Evolutionary conservation across 37 sponge, comb jelly and placozoan species (phyloP).

Genomic region (Lycopodina hypogea): DNA sequence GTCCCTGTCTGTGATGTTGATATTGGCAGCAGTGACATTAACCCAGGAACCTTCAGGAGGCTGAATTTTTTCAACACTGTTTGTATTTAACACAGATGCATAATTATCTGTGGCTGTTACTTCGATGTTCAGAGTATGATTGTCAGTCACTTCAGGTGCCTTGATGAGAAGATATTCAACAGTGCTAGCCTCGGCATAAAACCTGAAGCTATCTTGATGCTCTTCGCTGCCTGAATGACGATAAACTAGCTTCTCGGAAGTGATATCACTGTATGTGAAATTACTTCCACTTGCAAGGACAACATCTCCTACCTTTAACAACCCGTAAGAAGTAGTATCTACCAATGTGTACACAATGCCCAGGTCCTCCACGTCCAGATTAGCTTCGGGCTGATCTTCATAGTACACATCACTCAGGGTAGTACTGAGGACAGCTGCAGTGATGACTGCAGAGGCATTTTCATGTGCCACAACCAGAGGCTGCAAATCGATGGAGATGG

Average conservation of each 20-base stretch:
- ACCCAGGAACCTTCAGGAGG: slow-evolving; percentile 44
- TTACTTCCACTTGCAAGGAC: slow-evolving; percentile 3
- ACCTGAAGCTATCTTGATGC: slow-evolving; percentile 19
- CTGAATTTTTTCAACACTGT: not conserved
- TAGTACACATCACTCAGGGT: not conserved
- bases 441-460: slow-evolving; percentile 10
- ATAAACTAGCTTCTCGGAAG: slow-evolving; percentile 13
- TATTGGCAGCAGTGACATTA: slow-evolving; percentile 1
- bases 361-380: slow-evolving; percentile 12
- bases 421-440: not conserved
- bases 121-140: not conserved
- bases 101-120: slow-evolving; percentile 49
- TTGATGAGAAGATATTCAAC: slow-evolving; percentile 9
- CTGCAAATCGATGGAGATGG: slow-evolving; percentile 1
- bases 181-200: slow-evolving; percentile 27
- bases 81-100: slow-evolving; percentile 6
- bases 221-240: slow-evolving; percentile 35
- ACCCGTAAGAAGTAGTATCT: slow-evolving; percentile 12
- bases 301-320: not conserved
- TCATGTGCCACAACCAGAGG: slow-evolving; percentile 12
- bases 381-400: not conserved
- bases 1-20: slow-evolving; percentile 37
- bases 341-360: slow-evolving; percentile 18
- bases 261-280: slow-evolving; percentile 40
- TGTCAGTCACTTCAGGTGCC: not conserved